Evolutionary conservation across 1,140 invertebrate species (phyloP).

Genomic region (Trichogramma pretiosum): DNA sequence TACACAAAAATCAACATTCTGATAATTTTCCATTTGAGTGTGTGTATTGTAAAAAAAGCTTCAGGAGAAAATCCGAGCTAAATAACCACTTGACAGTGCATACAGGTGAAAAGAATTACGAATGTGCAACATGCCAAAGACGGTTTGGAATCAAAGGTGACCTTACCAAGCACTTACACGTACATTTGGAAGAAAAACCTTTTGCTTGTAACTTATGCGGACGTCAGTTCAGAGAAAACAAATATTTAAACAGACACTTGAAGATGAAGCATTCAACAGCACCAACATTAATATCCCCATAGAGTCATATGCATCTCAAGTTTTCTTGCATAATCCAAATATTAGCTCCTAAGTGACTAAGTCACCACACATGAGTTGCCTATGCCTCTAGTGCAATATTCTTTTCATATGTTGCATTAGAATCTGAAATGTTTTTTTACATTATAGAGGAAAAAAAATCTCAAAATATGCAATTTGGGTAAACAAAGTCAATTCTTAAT

Average conservation of each 20-base stretch:
- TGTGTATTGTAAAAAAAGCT: slow-evolving; percentile 56
- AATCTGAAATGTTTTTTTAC: no score
- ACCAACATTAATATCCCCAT: no score
- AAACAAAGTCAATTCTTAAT: no score
- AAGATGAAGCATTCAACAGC: background rate
- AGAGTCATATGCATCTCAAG: no score
- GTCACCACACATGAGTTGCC: no score
- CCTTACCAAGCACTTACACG: slow-evolving; percentile 25
- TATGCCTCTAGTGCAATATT: no score
- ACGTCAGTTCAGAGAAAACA: background rate
- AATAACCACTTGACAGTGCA: slow-evolving; percentile 43
- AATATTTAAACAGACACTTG: background rate
- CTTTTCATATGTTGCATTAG: no score
- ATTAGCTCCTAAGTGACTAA: no score
- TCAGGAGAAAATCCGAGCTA: slow-evolving; percentile 52
- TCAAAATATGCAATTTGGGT: no score
- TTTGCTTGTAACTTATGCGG: slow-evolving; percentile 45
- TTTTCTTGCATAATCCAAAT: no score
- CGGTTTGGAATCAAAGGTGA: slow-evolving; percentile 29
- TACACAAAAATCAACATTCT: slow-evolving; percentile 41
- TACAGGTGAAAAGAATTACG: slow-evolving; percentile 10
- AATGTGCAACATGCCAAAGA: slow-evolving; percentile 22
- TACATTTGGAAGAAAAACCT: slow-evolving; percentile 24
- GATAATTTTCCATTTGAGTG: slow-evolving; percentile 67
- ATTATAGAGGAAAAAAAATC: no score